Conservation (phyloP, 2,113 vertebrate genomes). For the Gulo gulo region DNA sequence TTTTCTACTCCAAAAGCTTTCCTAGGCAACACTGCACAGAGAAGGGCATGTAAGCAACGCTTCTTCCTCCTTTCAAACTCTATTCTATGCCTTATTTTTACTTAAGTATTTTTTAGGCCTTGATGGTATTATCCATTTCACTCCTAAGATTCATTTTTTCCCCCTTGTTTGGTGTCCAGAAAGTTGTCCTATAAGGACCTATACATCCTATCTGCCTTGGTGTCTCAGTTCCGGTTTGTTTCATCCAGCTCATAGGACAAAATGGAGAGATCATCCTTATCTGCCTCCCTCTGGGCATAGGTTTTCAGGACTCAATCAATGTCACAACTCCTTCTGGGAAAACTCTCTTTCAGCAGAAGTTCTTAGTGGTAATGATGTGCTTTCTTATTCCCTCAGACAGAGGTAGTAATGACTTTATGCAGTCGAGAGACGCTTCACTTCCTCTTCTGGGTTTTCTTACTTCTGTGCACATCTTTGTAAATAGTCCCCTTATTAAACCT, state of each 20-base stretch:
- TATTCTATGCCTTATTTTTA: not conserved
- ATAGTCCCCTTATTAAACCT: not conserved
- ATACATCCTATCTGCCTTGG: not conserved
- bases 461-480: not conserved
- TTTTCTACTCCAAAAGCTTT: not conserved
- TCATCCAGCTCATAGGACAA: not conserved
- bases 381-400: not conserved
- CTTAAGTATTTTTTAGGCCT: not conserved
- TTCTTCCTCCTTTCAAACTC: not conserved
- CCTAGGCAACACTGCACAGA: not conserved
- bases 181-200: rapidly evolving
- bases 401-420: not conserved
- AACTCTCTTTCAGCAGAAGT: not conserved
- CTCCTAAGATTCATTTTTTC: not conserved
- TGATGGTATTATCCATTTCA: not conserved
- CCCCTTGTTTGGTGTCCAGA: not conserved
- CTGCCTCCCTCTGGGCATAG: rapidly evolving
- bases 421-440: not conserved
- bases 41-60: not conserved
- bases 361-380: not conserved
- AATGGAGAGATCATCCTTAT: not conserved
- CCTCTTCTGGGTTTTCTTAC: not conserved
- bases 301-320: not conserved
- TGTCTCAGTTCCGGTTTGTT: not conserved
- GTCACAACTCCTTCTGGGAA: not conserved